Conservation (phyloP, 64 coral and sea anemone genomes). For the Dendronephthya gigantea region DNA sequence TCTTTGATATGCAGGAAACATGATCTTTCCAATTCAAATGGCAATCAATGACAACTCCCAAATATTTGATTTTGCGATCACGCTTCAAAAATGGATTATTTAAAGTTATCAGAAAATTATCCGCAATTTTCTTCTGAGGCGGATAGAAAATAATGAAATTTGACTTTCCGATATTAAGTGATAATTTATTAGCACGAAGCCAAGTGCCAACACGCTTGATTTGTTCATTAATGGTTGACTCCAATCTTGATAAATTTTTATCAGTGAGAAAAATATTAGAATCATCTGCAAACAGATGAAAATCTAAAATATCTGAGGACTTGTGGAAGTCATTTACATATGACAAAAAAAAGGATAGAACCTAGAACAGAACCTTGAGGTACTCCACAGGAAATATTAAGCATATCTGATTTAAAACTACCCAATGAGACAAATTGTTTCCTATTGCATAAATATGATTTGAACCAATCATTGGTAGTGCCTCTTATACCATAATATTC, state of each 20-base stretch:
- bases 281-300: background rate
- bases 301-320: background rate
- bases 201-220: background rate
- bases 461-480: background rate
- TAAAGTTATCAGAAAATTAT: background rate
- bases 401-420: background rate
- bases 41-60: background rate
- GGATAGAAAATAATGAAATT: no score
- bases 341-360: background rate
- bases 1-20: background rate
- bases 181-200: no score
- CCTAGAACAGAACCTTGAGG: background rate
- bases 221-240: background rate
- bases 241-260: background rate
- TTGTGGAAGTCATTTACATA: background rate
- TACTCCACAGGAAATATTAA: background rate
- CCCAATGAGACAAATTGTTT: background rate
- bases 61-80: background rate
- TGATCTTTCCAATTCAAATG: background rate
- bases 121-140: no score
- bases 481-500: slow-evolving; percentile 7
- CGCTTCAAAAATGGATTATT: background rate
- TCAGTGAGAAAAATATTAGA: background rate
- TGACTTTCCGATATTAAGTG: no score
- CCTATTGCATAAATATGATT: background rate